Base-by-base conservation (phyloP, 2,113 vertebrate genomes). In the Cyprinodon tularosa region DNA sequence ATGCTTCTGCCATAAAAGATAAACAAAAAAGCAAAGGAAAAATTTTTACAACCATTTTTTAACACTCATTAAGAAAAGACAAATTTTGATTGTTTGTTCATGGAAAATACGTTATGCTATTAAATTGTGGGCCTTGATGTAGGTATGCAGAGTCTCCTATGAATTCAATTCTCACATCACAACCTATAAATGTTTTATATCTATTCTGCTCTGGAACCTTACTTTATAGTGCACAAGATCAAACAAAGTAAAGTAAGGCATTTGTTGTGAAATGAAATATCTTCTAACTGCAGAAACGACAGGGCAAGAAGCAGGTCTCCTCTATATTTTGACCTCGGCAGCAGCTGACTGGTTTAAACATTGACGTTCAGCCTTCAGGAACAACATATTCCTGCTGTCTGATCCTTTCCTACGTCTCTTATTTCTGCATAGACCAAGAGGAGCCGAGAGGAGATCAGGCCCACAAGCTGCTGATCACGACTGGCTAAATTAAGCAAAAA, bases 391-490 rank as follows among this genome's bases (percentile, higher is more conserved):
- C 17, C 50, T 12, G 38, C 69, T 53, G 4, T 73, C 83, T 89
- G 60, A 90, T 71, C 64, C 40, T 80, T 67, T 77, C 59, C 80
- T 62, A 75, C 70, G 83, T 76, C 67, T 76, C 57, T 83, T 77
- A 73, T 74, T 70, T 39, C 68, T 69, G 65, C 62, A 15, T 83
- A 92, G 91, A 77, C 74, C 83, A 80, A 89, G 74, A 8, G 72
- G 74, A 81, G 65, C 65, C 72, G 75, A 78, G 75, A n/a, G n/a
- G 71, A 71, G 57, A 76, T 80, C 3, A 22, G 57, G 42, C 70
- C 66, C 13, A 47, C 74, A 68, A 72, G 84, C 85, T 3, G 73
- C 75, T 37, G 68, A 88, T 76, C 81, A 92, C 88, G 92, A 84
- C 84, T 67, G 84, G 90, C 82, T 90, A 72, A 80, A 81, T 77